Percentiles rank a stretch among this genome's conserved stretches.
Evolutionary conservation across 2,113 vertebrate species (phyloP).

Genomic region (Acinonyx jubatus): DNA sequence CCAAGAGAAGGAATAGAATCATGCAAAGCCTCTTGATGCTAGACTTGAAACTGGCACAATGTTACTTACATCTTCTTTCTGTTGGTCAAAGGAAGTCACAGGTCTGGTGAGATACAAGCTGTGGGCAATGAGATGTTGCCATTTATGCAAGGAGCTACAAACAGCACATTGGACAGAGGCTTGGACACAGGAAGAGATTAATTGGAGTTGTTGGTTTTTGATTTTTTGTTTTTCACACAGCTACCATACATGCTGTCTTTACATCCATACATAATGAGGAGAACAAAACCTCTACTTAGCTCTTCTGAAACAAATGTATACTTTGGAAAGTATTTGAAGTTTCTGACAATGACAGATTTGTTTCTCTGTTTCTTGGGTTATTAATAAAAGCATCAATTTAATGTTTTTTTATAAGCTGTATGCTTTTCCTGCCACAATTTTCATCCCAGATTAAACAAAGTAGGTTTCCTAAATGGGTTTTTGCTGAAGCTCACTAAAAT

Average conservation of each 20-base stretch:
- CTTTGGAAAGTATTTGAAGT: neutral
- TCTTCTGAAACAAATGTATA: neutral
- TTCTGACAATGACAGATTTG: neutral
- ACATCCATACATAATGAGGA: neutral
- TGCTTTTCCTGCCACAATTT: constrained; percentile 16
- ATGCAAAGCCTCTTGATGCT: neutral
- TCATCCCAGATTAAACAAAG: constrained; percentile 45
- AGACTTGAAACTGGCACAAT: neutral
- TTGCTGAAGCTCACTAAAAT: neutral
- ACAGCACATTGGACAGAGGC: neutral
- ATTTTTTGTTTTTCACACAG: neutral
- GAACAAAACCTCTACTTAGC: neutral
- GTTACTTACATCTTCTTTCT: neutral
- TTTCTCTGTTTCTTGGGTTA: constrained; percentile 31
- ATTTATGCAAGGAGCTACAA: neutral
- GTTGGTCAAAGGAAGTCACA: neutral
- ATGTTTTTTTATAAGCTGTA: neutral
- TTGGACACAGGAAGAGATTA: neutral
- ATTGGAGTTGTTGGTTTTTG: neutral
- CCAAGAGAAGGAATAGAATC: neutral
- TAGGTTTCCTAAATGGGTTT: constrained; percentile 16
- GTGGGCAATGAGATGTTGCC: neutral
- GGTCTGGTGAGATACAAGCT: neutral
- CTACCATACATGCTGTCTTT: neutral
- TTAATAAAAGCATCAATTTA: neutral